Evolutionary conservation across 2,113 vertebrate genomes (phyloP).

Genomic region (Datnioides undecimradiatus): DNA sequence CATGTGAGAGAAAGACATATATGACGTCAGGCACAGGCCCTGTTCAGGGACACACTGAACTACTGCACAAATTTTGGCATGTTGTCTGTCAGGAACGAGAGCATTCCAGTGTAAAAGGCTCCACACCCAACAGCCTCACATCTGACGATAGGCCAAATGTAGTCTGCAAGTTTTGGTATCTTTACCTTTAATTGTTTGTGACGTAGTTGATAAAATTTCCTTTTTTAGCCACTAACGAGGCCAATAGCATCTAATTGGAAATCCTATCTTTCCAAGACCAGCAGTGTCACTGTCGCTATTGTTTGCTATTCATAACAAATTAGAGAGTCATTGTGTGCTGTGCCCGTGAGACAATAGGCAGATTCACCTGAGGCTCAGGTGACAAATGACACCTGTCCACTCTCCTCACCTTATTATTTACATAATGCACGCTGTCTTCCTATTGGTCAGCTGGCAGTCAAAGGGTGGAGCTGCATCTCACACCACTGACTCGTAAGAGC

Average conservation of each 20-base stretch:
- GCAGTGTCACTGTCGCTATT: constrained; percentile 3
- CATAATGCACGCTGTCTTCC: constrained; percentile 24
- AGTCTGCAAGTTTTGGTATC: background rate
- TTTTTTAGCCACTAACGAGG: background rate
- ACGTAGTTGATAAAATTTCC: background rate
- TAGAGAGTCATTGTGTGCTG: background rate
- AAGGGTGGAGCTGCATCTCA: constrained; percentile 73
- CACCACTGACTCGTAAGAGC: constrained; percentile 72
- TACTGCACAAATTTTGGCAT: no score
- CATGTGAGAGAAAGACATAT: background rate
- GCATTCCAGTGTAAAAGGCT: constrained; percentile 51
- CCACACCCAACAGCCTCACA: constrained; percentile 22
- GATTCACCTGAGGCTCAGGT: constrained; percentile 50
- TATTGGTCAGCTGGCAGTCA: constrained; percentile 68
- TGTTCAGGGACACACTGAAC: constrained; percentile 10
- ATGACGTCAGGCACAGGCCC: constrained; percentile 13
- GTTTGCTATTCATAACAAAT: constrained; percentile 17
- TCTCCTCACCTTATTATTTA: constrained; percentile 65
- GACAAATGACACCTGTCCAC: constrained; percentile 60
- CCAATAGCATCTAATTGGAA: background rate
- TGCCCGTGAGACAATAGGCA: constrained; percentile 29
- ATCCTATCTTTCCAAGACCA: background rate
- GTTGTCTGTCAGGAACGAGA: constrained; percentile 51
- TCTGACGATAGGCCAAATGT: background rate
- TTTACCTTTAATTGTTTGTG: background rate